Base-by-base conservation (phyloP, 2,113 vertebrate species). In the Zosterops borbonicus region DNA sequence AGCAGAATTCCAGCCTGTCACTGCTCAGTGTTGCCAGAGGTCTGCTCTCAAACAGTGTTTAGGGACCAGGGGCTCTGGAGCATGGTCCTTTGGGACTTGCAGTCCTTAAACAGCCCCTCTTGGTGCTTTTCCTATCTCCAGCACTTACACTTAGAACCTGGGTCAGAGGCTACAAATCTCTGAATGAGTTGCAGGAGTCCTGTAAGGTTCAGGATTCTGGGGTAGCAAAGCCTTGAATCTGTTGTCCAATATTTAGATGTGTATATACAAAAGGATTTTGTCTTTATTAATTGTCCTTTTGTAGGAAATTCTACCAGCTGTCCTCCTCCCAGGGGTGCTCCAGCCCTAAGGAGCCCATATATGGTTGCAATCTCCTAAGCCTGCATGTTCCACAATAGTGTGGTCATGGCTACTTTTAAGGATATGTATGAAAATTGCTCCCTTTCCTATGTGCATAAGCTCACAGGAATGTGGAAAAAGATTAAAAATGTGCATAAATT, bases 271-370 rank as follows among this genome's bases (percentile, higher is more conserved):
- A 91, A 84, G 84, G 94, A 94, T 77, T 95, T 91, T 58, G 58
- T 29, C 64, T 82, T 74, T 70, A 69, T 76, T 95, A 90, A 83
- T 69, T 91, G 74, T 69, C 94, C 87, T 92, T 93, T 93, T 22
- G 7, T 53, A 92, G 92, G 92, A 92, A 93, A 96, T 94, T 96
- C 92, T 81, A 87, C 22, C 44, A 65, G 84, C 93, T 89, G 76
- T 62, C 64, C 71, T 85, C 13, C 90, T 91, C n/a, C 25, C 2
- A 87, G 55, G 65, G 69, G 90, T 86, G 65, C 75, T 91, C 82
- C 90, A 71, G 65, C 74, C 82, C 87, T 31, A 24, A 46, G 80
- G 71, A 93, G 69, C 20, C 96, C 97, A 77, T 97, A 95, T 97
- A 97, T 90, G 96, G 96, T 33, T 86, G 77, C 67, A 83, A 60